Conservation (phyloP, 2,113 vertebrate species). For the Atrichornis clamosus region DNA sequence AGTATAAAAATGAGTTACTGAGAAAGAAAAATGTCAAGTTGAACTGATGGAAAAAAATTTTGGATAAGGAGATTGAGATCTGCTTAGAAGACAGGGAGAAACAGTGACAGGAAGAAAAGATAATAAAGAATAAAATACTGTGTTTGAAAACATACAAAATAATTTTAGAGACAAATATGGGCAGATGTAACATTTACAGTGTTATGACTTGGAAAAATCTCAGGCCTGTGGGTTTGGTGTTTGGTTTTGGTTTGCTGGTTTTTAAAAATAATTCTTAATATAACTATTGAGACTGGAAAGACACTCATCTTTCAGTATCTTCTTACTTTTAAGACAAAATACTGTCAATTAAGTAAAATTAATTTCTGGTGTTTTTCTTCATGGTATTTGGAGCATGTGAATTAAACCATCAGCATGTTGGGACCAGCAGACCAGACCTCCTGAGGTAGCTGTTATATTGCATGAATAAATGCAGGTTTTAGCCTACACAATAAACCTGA, state of each 20-base stretch:
- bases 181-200: neutral
- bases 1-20: neutral
- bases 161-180: neutral
- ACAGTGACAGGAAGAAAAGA: neutral
- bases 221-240: neutral
- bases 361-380: neutral
- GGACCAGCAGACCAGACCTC: neutral
- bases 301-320: neutral
- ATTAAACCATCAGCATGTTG: neutral
- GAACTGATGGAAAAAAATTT: neutral
- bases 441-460: neutral
- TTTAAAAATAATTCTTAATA: neutral
- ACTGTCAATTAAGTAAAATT: neutral
- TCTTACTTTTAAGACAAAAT: neutral
- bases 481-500: neutral
- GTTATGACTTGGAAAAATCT: neutral
- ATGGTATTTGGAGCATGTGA: neutral
- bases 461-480: neutral
- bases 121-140: neutral
- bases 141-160: neutral
- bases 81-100: neutral
- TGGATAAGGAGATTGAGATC: neutral
- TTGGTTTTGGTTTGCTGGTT: neutral
- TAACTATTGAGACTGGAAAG: neutral
- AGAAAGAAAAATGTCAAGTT: neutral